Evolutionary conservation across 2,888 invertebrate species (phyloP), one percentile per base, ranked within the genome.

Genomic region (Cabera pusaria): DNA sequence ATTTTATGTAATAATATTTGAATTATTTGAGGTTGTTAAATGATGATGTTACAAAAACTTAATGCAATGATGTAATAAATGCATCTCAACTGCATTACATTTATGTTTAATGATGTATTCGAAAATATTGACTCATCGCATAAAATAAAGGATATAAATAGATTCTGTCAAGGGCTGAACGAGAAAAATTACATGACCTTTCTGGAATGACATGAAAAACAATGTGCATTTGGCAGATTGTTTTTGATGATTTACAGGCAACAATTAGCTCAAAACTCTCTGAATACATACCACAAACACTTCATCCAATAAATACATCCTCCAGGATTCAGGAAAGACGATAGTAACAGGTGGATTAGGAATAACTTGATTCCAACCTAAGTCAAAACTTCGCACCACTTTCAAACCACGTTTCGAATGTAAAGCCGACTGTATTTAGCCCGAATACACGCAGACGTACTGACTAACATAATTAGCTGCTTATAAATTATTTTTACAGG

Each of bases 201-300:
- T 59, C 54, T 50, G 40, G 51, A 63, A 60, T 61, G 61, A 52
- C 42, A 22, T 33, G n/a, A n/a, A n/a, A n/a, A n/a, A n/a, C n/a
- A n/a, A n/a, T n/a, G n/a, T n/a, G 39, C 33, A 36, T 18, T 19
- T 42, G n/a, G 35, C 32, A 45, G 21, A 44, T 53, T 57, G 59
- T 56, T 52, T 52, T 41, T 19, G 25, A 5, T 31, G 41, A 32
- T 28, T 26, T 20, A 14, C 14, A 14, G 3, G 3, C 7, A 12
- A n/a, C 12, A 25, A 8, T 8, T 21, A 5, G 4, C 6, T 6
- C 22, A 21, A n/a, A 19, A 12, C 19, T 27, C 11, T 22, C 2
- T 22, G 16, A 25, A 64, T 77, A 85, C 86, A 36, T 77, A 86
- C 87, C 86, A 83, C 75, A 65, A 59, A 64, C 85, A 84, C 83